Conservation (phyloP, 2,888 invertebrate species). For the Drosophila quasianomalipes region DNA sequence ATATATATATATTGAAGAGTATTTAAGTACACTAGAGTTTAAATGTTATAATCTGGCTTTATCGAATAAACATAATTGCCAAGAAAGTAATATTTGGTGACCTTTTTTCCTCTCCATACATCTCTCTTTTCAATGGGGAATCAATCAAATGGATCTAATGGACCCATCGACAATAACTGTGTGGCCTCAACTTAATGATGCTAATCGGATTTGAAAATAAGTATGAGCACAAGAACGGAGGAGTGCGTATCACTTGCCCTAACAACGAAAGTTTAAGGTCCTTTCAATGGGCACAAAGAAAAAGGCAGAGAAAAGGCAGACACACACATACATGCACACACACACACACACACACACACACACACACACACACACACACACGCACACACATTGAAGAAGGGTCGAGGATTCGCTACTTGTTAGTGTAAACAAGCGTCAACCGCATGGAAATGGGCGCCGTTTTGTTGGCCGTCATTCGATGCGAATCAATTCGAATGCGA, state of each 20-base stretch:
- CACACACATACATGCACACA: neutral
- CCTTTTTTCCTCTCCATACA: neutral
- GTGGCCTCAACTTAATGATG: constrained; percentile 75
- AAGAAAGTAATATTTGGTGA: neutral
- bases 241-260: constrained; percentile 31
- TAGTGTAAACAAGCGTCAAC: constrained; percentile 63
- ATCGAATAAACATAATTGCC: constrained; percentile 2
- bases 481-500: constrained; percentile 67
- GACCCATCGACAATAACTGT: constrained; percentile 55
- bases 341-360: constrained; percentile 14
- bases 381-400: constrained; percentile 6
- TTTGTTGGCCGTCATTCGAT: constrained; percentile 57
- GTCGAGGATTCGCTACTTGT: constrained; percentile 29
- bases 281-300: constrained; percentile 39
- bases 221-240: constrained; percentile 23
- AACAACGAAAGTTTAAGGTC: constrained; percentile 31
- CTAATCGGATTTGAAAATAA: constrained; percentile 79
- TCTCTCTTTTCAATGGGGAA: constrained; percentile 23
- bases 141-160: constrained; percentile 76
- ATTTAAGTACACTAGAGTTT: neutral
- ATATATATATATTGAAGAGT: neutral
- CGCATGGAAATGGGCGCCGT: constrained; percentile 66
- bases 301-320: constrained; percentile 41
- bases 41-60: neutral
- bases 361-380: constrained; percentile 6